Evolutionary conservation across 2,113 vertebrate genomes (phyloP).

Genomic region (Elephantulus edwardii): DNA sequence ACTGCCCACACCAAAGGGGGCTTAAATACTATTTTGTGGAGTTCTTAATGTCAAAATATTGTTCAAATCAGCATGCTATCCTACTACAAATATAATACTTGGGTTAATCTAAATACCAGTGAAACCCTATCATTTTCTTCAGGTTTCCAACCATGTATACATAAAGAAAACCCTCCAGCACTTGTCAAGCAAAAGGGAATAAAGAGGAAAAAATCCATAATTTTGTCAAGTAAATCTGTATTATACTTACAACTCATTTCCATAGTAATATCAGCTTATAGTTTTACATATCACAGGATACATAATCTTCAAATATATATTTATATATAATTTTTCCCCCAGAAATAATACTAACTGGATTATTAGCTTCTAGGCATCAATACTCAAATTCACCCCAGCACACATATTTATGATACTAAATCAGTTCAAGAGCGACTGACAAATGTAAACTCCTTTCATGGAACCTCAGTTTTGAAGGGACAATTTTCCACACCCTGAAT

Average conservation of each 20-base stretch:
- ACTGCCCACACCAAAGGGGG: slow-evolving; percentile 90
- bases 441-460: slow-evolving; percentile 66
- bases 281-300: slow-evolving; percentile 60
- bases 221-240: slow-evolving; percentile 70
- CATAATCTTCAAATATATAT: slow-evolving; percentile 60
- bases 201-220: slow-evolving; percentile 29
- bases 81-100: slow-evolving; percentile 85
- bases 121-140: slow-evolving; percentile 88
- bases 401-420: slow-evolving; percentile 56
- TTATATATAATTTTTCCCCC: too few relatives aligned
- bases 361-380: slow-evolving; percentile 66
- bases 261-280: slow-evolving; percentile 48
- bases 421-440: slow-evolving; percentile 34
- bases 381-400: slow-evolving; percentile 48
- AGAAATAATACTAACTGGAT: slow-evolving; percentile 51
- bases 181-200: slow-evolving; percentile 46
- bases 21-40: slow-evolving; percentile 94
- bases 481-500: slow-evolving; percentile 42
- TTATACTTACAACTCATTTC: slow-evolving; percentile 67
- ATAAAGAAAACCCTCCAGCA: slow-evolving; percentile 82
- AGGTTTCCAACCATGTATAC: slow-evolving; percentile 82
- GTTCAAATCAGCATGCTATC: slow-evolving; percentile 90
- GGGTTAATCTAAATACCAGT: slow-evolving; percentile 90
- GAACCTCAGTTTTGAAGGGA: slow-evolving; percentile 66
- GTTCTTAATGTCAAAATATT: slow-evolving; percentile 99